These are phyloP conservation scores for Puffinus mauretanicus DNA, from an alignment of 2,113 vertebrate species.

Conservation along the genomic window DNA sequence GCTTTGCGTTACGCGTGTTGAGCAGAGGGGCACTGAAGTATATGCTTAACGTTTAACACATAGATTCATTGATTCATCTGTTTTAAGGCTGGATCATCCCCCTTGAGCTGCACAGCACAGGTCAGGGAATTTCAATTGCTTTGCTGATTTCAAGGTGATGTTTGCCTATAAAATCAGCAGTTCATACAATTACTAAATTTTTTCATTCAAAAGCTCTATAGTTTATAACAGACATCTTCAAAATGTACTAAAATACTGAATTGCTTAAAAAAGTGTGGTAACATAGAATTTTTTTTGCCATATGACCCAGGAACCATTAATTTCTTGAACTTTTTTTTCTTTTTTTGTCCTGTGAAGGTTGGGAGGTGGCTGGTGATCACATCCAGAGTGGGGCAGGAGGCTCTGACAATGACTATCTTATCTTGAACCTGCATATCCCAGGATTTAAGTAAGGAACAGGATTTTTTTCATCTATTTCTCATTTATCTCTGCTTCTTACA, in stretches of 20 bases:
- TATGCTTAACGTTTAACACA: not conserved
- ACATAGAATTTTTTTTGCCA: not conserved
- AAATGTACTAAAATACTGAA: not conserved
- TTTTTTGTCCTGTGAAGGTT: slow-evolving; percentile 75
- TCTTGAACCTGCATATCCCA: slow-evolving; percentile 91
- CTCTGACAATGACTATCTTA: slow-evolving; percentile 96
- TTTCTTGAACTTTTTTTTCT: not conserved
- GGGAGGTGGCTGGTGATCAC: slow-evolving; percentile 94
- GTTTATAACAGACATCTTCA: not conserved
- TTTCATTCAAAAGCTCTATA: not conserved
- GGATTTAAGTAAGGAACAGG: slow-evolving; percentile 89
- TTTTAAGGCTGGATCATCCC: slow-evolving; percentile 1
- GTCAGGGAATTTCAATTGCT: not conserved
- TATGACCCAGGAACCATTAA: not conserved
- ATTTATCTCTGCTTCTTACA: not conserved
- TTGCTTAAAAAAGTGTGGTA: not conserved
- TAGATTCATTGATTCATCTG: slow-evolving; percentile 5
- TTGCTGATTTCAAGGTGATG: not conserved
- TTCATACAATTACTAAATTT: not conserved
- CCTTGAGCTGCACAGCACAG: not conserved
- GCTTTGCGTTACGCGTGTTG: not conserved
- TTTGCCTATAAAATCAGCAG: not conserved
- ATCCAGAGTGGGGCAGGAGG: slow-evolving; percentile 90
- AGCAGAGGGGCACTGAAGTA: not conserved
- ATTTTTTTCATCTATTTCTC: not conserved